Evolutionary conservation across 2,797 vertebrate genomes (phyloP), one percentile per base, ranked within the genome.

Genomic region (Lophius americanus): DNA sequence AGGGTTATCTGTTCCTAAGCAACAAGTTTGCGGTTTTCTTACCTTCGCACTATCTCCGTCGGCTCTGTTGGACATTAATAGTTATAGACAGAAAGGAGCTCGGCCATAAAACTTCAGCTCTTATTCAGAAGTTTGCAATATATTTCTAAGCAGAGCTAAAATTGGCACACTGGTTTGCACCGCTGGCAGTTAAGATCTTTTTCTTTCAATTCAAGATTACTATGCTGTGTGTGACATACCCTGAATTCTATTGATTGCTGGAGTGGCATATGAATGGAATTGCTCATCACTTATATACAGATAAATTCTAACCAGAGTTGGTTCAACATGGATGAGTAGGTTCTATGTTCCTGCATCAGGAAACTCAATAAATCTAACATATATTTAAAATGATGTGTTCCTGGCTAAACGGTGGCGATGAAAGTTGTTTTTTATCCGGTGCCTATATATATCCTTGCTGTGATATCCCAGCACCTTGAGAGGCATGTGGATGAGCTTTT

Each of bases 1-100:
- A 78, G 79, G 83, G 81, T 89, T 87, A 87, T 88, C 90, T 88
- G 91, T 92, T 92, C 81, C 91, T 90, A 83, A 90, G 91, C 91
- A 92, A 92, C 91, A 90, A 76, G 75, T 91, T 84, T 57, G 70
- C 85, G 76, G 74, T 88, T 83, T 85, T 85, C 75, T 61, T 83
- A 68, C 66, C 59, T 81, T 75, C 10, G 41, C 64, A 51, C n/a
- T 61, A 64, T 87, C 69, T 78, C 78, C 4, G 48, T 64, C 12
- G 8, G 51, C 71, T 79, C 39, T 0, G 11, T 50, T 78, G 72
- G 76, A 87, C 77, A 87, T 83, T 88, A 78, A 87, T 64, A 75
- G 74, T 79, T 78, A 75, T 51, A 84, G 60, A 59, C 61, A 78
- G 71, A 85, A 86, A 83, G 79, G 79, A 84, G 79, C 49, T 54